Conservation (phyloP, 2,888 invertebrate species). For the Chymomyza procnemis region DNA sequence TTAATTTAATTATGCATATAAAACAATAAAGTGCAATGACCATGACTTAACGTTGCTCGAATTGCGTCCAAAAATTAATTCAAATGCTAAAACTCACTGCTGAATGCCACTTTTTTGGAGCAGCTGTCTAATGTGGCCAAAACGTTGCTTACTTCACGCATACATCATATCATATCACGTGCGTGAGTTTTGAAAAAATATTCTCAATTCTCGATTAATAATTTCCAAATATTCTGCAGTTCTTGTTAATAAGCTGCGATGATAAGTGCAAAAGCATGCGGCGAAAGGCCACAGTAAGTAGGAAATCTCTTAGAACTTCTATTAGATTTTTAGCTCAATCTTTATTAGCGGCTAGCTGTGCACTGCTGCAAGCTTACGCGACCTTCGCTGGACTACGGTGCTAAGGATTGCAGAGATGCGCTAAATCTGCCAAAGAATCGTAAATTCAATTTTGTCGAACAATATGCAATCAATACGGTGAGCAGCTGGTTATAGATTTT, state of each 20-base stretch:
- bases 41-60: too few relatives aligned
- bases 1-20: too few relatives aligned
- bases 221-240: neutral
- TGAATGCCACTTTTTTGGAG: too few relatives aligned
- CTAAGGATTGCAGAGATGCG: slow-evolving; percentile 28
- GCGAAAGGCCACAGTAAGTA: slow-evolving; percentile 51
- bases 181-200: neutral
- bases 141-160: too few relatives aligned
- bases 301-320: neutral
- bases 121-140: too few relatives aligned
- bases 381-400: slow-evolving; percentile 42
- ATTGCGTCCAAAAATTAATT: too few relatives aligned
- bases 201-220: neutral
- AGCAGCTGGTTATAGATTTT: slow-evolving; percentile 7
- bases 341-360: slow-evolving; percentile 29
- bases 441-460: slow-evolving; percentile 37
- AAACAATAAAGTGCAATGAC: too few relatives aligned
- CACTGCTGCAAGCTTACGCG: slow-evolving; percentile 50
- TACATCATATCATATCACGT: neutral
- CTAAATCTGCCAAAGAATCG: slow-evolving; percentile 33
- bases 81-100: too few relatives aligned
- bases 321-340: too few relatives aligned
- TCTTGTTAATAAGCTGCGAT: neutral
- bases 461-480: slow-evolving; percentile 55
- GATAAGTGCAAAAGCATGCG: slow-evolving; percentile 30